phyloP scores from a whole-genome alignment of 2,888 invertebrate genomes.

The Microplitis manilae region DNA sequence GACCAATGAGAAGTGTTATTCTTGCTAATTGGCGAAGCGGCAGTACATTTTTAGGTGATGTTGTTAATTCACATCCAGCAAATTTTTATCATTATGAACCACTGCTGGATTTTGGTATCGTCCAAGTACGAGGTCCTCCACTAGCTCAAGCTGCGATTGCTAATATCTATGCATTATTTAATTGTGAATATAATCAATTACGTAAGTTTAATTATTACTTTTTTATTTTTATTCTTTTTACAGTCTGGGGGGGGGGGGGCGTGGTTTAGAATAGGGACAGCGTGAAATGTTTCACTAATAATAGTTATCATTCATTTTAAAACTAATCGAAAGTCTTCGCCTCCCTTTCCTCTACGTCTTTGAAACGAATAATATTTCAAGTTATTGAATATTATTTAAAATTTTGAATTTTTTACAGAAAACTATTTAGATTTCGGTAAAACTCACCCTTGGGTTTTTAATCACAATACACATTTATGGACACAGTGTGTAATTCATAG shows the following conservation, averaged over 20 bases:
- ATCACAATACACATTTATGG: slow-evolving; percentile 89
- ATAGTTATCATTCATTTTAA: too few relatives aligned
- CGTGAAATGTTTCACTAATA: too few relatives aligned
- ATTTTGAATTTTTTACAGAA: slow-evolving; percentile 62
- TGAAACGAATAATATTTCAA: too few relatives aligned
- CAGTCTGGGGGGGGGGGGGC: too few relatives aligned
- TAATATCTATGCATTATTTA: slow-evolving; percentile 81
- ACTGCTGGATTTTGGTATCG: slow-evolving; percentile 85
- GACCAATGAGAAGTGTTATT: slow-evolving; percentile 83
- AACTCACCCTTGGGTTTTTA: slow-evolving; percentile 82
- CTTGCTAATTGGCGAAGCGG: slow-evolving; percentile 94
- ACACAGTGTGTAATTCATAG: slow-evolving; percentile 81
- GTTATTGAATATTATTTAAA: too few relatives aligned
- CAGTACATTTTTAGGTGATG: slow-evolving; percentile 90
- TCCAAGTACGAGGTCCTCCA: slow-evolving; percentile 85
- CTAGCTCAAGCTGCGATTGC: slow-evolving; percentile 79
- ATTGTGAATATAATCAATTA: slow-evolving; percentile 84
- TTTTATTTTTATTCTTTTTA: neutral
- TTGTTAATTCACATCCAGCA: slow-evolving; percentile 86
- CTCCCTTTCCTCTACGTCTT: too few relatives aligned
- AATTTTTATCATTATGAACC: slow-evolving; percentile 95
- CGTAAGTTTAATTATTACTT: slow-evolving; percentile 62
- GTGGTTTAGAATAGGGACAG: too few relatives aligned
- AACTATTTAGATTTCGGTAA: slow-evolving; percentile 86
- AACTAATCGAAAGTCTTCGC: too few relatives aligned